Evolutionary conservation across 2,797 vertebrate species (phyloP), one percentile per base, ranked within the genome.

Genomic region (Fringilla coelebs): DNA sequence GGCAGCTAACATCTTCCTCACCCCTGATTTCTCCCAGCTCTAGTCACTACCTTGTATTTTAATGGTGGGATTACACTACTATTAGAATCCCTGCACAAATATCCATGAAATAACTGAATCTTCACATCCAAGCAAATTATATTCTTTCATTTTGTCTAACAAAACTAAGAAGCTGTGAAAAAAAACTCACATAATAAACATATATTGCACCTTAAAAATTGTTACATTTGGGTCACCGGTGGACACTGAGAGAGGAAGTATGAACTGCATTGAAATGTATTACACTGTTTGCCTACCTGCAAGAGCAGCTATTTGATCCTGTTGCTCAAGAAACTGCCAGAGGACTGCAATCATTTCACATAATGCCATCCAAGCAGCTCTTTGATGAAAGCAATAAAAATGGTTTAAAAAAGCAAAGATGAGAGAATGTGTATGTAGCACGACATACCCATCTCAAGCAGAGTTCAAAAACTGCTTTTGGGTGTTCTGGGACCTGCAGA

Each of bases 241-340:
- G 19, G 31, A 15, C 76, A 54, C 2, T 57, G 26, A 78, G 11
- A 63, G 13, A 54, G 49, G 28, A 83, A 52, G 32, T 5, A 68
- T 0, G 0, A 76, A 52, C 10, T 55, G 19, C 24, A 60, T 1
- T 55, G 22, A 87, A 88, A 70, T 2, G 0, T 13, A 40, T 32
- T 48, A 25, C 7, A 1, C 19, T 80, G 4, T 61, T 78, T 81
- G 22, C 36, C 15, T 61, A 15, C 5, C 3, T 55, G 17, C 40
- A 66, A 75, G 31, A 79, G 52, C 13, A 34, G 28, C 7, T 36
- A 38, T 61, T 84, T 81, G 26, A 43, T 68, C 54, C 63, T 73
- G 20, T 10, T 71, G 11, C 48, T 82, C 63, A 52, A 61, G n/a
- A 18, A 92, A 49, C 36, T 65, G 15, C 38, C 26, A 51, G n/a